These are phyloP conservation scores for Peribatodes rhomboidaria DNA, from an alignment of 2,888 invertebrate genomes.

Conservation along the genomic window DNA sequence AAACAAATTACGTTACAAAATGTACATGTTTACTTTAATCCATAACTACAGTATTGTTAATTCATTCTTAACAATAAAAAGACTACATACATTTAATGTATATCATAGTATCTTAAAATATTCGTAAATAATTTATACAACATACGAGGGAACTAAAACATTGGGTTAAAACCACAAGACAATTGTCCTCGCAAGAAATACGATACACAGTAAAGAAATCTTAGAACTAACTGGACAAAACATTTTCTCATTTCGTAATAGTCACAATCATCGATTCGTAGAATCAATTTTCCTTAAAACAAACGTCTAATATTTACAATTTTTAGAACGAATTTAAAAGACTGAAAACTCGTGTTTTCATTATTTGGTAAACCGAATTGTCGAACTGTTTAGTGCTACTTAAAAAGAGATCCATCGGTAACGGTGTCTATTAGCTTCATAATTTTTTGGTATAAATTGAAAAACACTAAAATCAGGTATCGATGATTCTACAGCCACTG, in stretches of 20 bases:
- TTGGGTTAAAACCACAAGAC: slow-evolving; percentile 56
- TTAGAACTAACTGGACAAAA: slow-evolving; percentile 74
- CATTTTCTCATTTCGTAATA: slow-evolving; percentile 60
- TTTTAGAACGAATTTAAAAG: slow-evolving; percentile 73
- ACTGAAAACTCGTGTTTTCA: slow-evolving; percentile 70
- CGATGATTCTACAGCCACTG: slow-evolving; percentile 61
- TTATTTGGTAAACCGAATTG: slow-evolving; percentile 76
- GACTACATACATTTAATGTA: slow-evolving; percentile 86
- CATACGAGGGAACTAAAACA: slow-evolving; percentile 70
- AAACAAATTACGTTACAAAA: slow-evolving; percentile 92
- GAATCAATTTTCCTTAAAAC: slow-evolving; percentile 54
- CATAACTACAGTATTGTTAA: slow-evolving; percentile 80
- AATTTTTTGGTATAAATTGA: slow-evolving; percentile 85
- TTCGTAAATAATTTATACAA: slow-evolving; percentile 84
- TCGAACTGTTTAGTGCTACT: slow-evolving; percentile 53
- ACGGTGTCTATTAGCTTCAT: slow-evolving; percentile 82
- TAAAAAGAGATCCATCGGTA: slow-evolving; percentile 85
- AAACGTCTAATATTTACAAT: slow-evolving; percentile 76
- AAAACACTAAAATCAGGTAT: slow-evolving; percentile 81
- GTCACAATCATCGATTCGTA: slow-evolving; percentile 66
- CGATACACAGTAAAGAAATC: slow-evolving; percentile 51
- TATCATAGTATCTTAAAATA: slow-evolving; percentile 78
- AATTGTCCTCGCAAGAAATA: slow-evolving; percentile 51
- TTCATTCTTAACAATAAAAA: slow-evolving; percentile 87
- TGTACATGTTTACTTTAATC: slow-evolving; percentile 89